Conservation (phyloP, 2,888 invertebrate genomes). For the Drosophila kuntzei region DNA sequence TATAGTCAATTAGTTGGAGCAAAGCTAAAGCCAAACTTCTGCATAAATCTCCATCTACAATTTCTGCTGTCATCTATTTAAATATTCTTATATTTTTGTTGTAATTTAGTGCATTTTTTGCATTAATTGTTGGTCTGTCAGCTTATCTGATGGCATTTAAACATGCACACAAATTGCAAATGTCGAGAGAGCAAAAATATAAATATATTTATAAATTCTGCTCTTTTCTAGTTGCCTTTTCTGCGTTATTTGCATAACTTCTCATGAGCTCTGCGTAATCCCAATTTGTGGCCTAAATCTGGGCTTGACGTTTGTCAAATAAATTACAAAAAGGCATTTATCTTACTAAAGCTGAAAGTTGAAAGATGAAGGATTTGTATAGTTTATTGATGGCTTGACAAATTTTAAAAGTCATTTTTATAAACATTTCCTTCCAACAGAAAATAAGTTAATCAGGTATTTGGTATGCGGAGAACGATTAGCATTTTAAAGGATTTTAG, state of each 20-base stretch:
- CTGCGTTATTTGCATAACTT: slow-evolving; percentile 8
- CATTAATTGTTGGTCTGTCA: slow-evolving; percentile 28
- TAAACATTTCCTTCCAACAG: neutral
- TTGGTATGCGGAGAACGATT: neutral
- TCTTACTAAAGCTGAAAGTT: slow-evolving; percentile 22
- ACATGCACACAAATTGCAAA: slow-evolving; percentile 26
- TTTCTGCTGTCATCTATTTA: slow-evolving; percentile 9
- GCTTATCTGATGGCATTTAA: slow-evolving; percentile 31
- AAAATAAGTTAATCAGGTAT: neutral
- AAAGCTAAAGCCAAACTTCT: neutral
- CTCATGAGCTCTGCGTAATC: slow-evolving; percentile 36
- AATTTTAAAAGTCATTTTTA: slow-evolving; percentile 18
- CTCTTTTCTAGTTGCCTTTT: neutral
- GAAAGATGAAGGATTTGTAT: slow-evolving; percentile 18
- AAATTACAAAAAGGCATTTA: slow-evolving; percentile 36
- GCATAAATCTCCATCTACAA: slow-evolving; percentile 7
- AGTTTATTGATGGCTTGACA: slow-evolving; percentile 44
- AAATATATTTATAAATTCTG: slow-evolving; percentile 1
- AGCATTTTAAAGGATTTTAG: neutral
- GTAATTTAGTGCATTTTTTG: slow-evolving; percentile 23
- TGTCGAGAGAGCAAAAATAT: slow-evolving; percentile 10
- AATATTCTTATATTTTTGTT: slow-evolving; percentile 3
- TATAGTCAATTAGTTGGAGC: slow-evolving; percentile 57
- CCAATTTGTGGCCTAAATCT: slow-evolving; percentile 38
- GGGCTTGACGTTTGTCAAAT: slow-evolving; percentile 43